Evolutionary conservation across 2,113 vertebrate genomes (phyloP).

Genomic region (Mungos mungo): DNA sequence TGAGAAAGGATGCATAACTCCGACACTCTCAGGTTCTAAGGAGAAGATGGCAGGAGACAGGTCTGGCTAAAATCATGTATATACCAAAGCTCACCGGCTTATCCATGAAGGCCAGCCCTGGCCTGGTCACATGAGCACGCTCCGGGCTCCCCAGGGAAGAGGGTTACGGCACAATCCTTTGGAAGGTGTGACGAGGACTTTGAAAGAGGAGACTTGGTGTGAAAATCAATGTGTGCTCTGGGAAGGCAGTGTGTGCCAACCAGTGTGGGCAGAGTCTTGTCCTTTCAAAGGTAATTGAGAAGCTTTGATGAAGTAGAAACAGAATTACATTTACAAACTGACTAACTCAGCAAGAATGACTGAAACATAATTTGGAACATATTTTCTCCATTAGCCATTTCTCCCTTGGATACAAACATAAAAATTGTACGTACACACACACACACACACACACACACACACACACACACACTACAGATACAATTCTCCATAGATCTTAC

Average conservation of each 20-base stretch:
- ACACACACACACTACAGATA: background rate
- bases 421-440: background rate
- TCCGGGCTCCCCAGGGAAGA: background rate
- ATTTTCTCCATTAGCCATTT: background rate
- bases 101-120: background rate
- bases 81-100: background rate
- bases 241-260: background rate
- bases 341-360: background rate
- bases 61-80: background rate
- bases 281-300: background rate
- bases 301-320: background rate
- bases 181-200: accelerated
- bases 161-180: background rate
- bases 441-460: background rate
- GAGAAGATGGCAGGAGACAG: background rate
- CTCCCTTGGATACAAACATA: background rate
- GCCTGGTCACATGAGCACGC: background rate
- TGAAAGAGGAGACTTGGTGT: accelerated
- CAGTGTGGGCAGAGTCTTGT: accelerated
- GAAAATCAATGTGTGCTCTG: accelerated
- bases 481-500: background rate
- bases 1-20: background rate
- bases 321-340: background rate
- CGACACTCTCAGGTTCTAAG: background rate
- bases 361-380: background rate